A percentile compares a stretch with the other conserved stretches of the same genome.
Conservation (phyloP, 2,888 invertebrate genomes). For the Lasioglossum vierecki region DNA sequence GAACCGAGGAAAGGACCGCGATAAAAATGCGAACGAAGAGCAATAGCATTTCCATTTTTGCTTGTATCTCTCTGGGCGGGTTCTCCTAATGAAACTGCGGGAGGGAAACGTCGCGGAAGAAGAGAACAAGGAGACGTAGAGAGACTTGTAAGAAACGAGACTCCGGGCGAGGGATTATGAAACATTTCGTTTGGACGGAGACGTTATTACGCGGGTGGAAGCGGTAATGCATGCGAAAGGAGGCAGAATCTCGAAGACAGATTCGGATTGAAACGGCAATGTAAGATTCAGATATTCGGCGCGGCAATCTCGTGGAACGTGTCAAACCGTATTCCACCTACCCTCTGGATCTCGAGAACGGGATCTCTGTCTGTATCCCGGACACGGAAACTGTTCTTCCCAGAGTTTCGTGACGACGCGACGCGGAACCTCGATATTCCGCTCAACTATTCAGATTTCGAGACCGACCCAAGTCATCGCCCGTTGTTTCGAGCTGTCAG, state of each 20-base stretch:
- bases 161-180: neutral
- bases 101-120: neutral
- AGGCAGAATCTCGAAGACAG: neutral
- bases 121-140: neutral
- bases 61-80: neutral
- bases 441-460: slow-evolving; percentile 38
- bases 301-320: slow-evolving; percentile 40
- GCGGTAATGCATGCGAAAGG: slow-evolving; percentile 8
- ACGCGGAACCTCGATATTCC: slow-evolving; percentile 18
- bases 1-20: neutral
- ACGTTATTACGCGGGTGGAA: slow-evolving; percentile 14
- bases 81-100: neutral
- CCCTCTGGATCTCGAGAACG: neutral
- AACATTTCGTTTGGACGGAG: neutral
- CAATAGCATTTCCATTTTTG: neutral
- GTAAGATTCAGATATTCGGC: slow-evolving; percentile 11
- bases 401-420: slow-evolving; percentile 24
- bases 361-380: neutral
- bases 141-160: neutral
- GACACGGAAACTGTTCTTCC: slow-evolving; percentile 20
- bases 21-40: neutral
- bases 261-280: slow-evolving; percentile 9
- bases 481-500: neutral
- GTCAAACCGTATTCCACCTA: slow-evolving; percentile 32
- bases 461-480: neutral